phyloP scores from a whole-genome alignment of 2,797 vertebrate species.

The Cyprinodon diabolis region DNA sequence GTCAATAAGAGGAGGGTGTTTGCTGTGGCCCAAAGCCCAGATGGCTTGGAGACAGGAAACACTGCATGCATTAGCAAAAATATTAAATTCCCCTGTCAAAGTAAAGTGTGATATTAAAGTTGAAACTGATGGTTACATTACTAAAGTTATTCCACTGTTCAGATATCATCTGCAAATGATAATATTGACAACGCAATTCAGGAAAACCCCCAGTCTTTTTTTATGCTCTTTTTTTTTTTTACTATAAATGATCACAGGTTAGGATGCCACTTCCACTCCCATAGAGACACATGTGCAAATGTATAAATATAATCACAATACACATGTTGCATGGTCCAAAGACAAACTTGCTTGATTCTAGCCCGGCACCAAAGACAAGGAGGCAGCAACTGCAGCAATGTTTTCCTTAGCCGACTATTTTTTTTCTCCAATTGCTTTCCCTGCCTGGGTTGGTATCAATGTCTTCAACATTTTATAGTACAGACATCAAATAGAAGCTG shows the following conservation, averaged over 20 bases:
- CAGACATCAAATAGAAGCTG: slow-evolving; percentile 58
- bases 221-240: slow-evolving; percentile 32
- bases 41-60: slow-evolving; percentile 46
- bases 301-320: not conserved
- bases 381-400: not conserved
- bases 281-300: slow-evolving; percentile 9
- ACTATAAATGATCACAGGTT: slow-evolving; percentile 34
- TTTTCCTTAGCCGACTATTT: slow-evolving; percentile 28
- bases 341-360: slow-evolving; percentile 5
- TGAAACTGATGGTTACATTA: slow-evolving; percentile 33
- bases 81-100: slow-evolving; percentile 34
- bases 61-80: slow-evolving; percentile 19
- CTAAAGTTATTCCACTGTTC: slow-evolving; percentile 26
- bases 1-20: slow-evolving; percentile 75
- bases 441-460: slow-evolving; percentile 41
- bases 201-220: slow-evolving; percentile 43
- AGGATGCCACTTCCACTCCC: slow-evolving; percentile 2
- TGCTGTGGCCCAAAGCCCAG: slow-evolving; percentile 72
- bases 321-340: slow-evolving; percentile 21
- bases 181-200: slow-evolving; percentile 19
- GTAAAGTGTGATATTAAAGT: slow-evolving; percentile 29
- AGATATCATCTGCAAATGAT: slow-evolving; percentile 13
- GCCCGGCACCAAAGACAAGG: too few relatives aligned
- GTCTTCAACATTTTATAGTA: slow-evolving; percentile 55
- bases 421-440: slow-evolving; percentile 14